Base-by-base conservation (phyloP, 2,888 invertebrate species). In the Yponomeuta evonymella region DNA sequence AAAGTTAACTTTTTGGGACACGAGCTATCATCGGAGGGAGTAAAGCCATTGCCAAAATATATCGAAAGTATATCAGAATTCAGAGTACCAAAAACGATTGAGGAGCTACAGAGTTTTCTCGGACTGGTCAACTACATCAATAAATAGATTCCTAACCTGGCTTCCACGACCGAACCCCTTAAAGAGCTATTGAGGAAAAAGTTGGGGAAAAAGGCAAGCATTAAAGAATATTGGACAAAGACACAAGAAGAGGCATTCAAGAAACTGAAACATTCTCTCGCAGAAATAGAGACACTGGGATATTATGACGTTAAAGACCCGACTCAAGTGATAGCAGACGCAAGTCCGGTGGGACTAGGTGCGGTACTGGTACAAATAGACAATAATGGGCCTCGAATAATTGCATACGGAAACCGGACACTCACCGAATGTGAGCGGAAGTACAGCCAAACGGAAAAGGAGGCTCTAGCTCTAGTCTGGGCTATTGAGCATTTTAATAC, bases 401-500 rank as follows among this genome's bases (percentile, higher is more conserved):
- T 88, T 48, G 77, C 79, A 1, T 87, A 82, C 74, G 86, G 83
- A 0, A 87, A 83, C 69, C 77, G 75, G 74, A 85, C 76, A 72
- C 77, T 83, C 70, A 78, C 78, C 51, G 80, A 75, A 11, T 77
- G 77, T 5, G 82, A 90, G 71, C 76, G 74, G 23, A 74, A 73
- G 23, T 82, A 81, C 73, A 84, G 77, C 5, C 80, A 80, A 72
- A 79, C 48, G 76, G 81, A 73, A 79, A 79, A 72, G 77, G 81
- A 76, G 82, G 78, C 73, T 0, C 67, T 73, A 9, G 73, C 73
- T 2, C 29, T 72, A 2, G 72, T 72, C 36, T 71, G 71, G 75
- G 84, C 81, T 4, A 78, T 84, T 8, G 79, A 83, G 70, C 77
- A 79, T 70, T 90, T 90, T 74, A 79, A 85, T 70, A 75, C 79